Conservation (phyloP, 2,797 vertebrate genomes). For the Pangasius mekongensis region DNA sequence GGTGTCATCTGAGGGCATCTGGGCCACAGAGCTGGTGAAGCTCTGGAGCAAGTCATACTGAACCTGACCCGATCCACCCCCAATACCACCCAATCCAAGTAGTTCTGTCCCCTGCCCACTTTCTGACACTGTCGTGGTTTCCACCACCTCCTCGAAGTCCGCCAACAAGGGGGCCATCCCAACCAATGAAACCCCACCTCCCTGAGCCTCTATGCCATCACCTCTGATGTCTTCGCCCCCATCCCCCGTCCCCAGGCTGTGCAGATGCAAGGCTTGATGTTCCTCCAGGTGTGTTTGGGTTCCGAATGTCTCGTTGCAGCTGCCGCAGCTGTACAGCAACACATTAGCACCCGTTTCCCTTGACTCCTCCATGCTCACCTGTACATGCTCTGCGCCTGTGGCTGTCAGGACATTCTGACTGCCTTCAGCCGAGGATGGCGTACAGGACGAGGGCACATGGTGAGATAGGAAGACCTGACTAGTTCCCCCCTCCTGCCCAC, state of each 20-base stretch:
- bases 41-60: slow-evolving; percentile 82
- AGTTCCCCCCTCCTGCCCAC: slow-evolving; percentile 72
- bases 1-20: slow-evolving; percentile 68
- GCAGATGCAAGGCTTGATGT: slow-evolving; percentile 81
- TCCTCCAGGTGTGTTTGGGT: slow-evolving; percentile 82
- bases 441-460: slow-evolving; percentile 42
- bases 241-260: slow-evolving; percentile 58
- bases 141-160: slow-evolving; percentile 83
- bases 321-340: slow-evolving; percentile 83
- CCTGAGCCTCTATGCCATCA: slow-evolving; percentile 61
- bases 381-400: slow-evolving; percentile 74
- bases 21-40: slow-evolving; percentile 74
- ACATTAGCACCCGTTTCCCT: slow-evolving; percentile 77
- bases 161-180: slow-evolving; percentile 78
- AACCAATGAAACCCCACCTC: slow-evolving; percentile 73
- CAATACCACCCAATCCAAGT: slow-evolving; percentile 69
- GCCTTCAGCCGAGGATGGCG: slow-evolving; percentile 61
- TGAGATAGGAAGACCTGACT: slow-evolving; percentile 78
- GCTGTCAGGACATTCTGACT: slow-evolving; percentile 64
- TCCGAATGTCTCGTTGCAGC: slow-evolving; percentile 85
- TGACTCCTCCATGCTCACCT: slow-evolving; percentile 71
- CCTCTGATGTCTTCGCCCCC: slow-evolving; percentile 51
- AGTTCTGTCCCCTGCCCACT: slow-evolving; percentile 76
- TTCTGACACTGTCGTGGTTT: slow-evolving; percentile 78
- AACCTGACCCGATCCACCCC: slow-evolving; percentile 65